Conservation (phyloP, 2,113 vertebrate genomes). For the human (Homo sapiens) region DNA sequence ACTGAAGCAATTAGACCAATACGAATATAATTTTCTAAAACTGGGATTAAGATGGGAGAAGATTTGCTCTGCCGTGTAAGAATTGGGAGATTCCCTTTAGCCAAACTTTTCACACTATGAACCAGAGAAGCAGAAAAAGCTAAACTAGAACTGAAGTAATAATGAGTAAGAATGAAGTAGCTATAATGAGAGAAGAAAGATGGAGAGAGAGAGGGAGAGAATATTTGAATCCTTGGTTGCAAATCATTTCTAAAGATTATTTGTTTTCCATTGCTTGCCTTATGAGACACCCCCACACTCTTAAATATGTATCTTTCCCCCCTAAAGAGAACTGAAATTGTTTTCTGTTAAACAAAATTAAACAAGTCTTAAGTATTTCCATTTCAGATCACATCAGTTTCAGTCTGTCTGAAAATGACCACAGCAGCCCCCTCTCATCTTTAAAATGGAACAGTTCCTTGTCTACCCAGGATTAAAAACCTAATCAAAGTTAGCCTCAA, state of each 20-base stretch:
- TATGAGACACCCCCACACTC: not conserved
- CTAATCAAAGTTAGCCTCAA: slow-evolving; percentile 18
- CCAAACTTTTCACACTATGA: not conserved
- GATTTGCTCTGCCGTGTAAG: not conserved
- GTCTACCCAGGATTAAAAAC: slow-evolving; percentile 13
- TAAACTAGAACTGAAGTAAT: not conserved
- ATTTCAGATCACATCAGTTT: not conserved
- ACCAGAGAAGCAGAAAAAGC: not conserved
- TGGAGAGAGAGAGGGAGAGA: not conserved
- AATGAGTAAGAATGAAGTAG: not conserved
- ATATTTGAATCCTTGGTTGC: slow-evolving; percentile 14
- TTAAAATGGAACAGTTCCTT: not conserved
- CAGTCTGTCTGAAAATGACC: not conserved
- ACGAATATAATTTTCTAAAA: not conserved
- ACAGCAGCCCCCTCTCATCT: not conserved
- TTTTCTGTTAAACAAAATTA: slow-evolving; percentile 30
- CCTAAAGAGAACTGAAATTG: not conserved
- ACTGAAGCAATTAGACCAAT: not conserved
- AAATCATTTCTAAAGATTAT: not conserved
- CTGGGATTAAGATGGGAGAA: not conserved
- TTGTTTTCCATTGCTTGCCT: not conserved
- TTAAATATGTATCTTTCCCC: not conserved
- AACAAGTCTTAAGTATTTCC: slow-evolving; percentile 26
- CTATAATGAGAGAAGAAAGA: not conserved
- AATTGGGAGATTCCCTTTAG: not conserved